phyloP scores from a whole-genome alignment of 1,140 invertebrate species.

The Eumeta japonica region DNA sequence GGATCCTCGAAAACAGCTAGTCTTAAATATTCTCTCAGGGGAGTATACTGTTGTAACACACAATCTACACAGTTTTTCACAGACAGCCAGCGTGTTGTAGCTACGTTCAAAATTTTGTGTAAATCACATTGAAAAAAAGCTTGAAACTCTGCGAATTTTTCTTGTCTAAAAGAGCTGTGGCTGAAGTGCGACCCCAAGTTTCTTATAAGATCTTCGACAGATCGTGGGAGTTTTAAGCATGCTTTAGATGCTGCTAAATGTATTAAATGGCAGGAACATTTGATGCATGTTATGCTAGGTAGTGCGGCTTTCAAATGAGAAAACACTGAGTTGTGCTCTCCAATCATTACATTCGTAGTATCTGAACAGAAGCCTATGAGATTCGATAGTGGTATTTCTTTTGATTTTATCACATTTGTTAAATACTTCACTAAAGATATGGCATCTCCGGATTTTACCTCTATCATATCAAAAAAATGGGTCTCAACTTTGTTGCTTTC shows the following conservation, averaged over 20 bases:
- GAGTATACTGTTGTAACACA: slow-evolving; percentile 2
- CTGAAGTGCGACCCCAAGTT: slow-evolving; percentile 29
- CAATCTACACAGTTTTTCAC: slow-evolving; percentile 4
- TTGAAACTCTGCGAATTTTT: slow-evolving; percentile 1
- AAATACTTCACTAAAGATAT: background rate
- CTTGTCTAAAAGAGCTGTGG: slow-evolving; percentile 15
- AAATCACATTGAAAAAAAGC: slow-evolving; percentile 3
- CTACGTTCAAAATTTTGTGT: slow-evolving; percentile 4
- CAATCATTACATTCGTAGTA: slow-evolving; percentile 4
- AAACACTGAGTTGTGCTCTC: slow-evolving; percentile 5
- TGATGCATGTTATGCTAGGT: slow-evolving; percentile 1
- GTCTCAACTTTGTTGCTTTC: no score
- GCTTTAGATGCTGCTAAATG: slow-evolving; percentile 4
- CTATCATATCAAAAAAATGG: slow-evolving; percentile 1
- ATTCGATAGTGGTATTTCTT: slow-evolving; percentile 4
- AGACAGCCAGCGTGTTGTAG: slow-evolving; percentile 4
- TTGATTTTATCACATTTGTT: no score
- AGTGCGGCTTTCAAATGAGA: slow-evolving; percentile 1
- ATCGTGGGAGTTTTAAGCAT: slow-evolving; percentile 5
- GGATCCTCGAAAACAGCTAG: slow-evolving; percentile 3
- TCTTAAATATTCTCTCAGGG: slow-evolving; percentile 4
- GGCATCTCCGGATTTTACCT: background rate
- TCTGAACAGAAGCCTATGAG: slow-evolving; percentile 5
- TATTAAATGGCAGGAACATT: slow-evolving; percentile 5
- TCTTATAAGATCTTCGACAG: slow-evolving; percentile 9